Evolutionary conservation across 2,797 vertebrate species (phyloP).

Genomic region (Chelidonichthys spinosus): DNA sequence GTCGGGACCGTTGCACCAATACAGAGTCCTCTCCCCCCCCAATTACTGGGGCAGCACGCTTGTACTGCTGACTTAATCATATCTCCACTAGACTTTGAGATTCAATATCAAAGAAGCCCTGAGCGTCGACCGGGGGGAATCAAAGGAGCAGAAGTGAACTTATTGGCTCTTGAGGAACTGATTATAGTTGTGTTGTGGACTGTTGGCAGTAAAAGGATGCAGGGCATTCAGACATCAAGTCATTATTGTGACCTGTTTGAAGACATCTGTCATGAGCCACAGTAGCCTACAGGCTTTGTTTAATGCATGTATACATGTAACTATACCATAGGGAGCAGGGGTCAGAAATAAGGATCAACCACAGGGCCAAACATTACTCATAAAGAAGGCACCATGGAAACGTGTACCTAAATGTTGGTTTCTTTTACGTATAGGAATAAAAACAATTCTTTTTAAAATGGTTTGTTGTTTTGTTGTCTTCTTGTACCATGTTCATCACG

Average conservation of each 20-base stretch:
- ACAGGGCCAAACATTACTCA: not conserved
- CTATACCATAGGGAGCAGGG: slow-evolving; percentile 5
- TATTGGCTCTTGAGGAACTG: slow-evolving; percentile 10
- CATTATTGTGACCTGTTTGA: slow-evolving; percentile 32
- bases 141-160: slow-evolving; percentile 8
- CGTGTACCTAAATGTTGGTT: not conserved
- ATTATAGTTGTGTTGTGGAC: not conserved
- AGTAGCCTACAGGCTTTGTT: slow-evolving; percentile 6
- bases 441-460: not conserved
- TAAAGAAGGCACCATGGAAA: not conserved
- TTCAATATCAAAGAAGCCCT: slow-evolving; percentile 8
- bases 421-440: not conserved
- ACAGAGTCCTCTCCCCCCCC: slow-evolving; percentile 19
- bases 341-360: not conserved
- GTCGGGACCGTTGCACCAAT: slow-evolving; percentile 49
- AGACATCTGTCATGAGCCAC: slow-evolving; percentile 23
- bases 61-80: slow-evolving; percentile 29
- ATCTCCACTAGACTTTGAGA: slow-evolving; percentile 23
- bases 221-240: slow-evolving; percentile 25
- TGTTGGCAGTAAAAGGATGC: not conserved
- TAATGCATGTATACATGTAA: slow-evolving; percentile 14
- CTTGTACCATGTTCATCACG: not conserved
- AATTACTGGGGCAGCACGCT: slow-evolving; percentile 20
- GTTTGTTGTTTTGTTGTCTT: not conserved
- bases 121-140: not conserved